These are phyloP conservation scores for Tillus elongatus DNA, from an alignment of 2,888 invertebrate species.

Conservation along the genomic window DNA sequence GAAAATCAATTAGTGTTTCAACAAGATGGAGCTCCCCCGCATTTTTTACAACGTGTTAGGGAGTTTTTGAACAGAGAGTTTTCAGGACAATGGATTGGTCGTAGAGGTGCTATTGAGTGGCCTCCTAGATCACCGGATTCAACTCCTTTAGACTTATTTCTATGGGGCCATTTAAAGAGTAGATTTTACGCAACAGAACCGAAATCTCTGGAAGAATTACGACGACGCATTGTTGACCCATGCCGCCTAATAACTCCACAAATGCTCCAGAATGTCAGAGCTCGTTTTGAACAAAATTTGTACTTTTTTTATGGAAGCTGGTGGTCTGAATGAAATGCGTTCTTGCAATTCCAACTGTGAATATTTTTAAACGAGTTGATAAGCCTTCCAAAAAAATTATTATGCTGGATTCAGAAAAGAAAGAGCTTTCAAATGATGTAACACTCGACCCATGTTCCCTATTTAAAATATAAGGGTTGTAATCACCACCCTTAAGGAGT, in stretches of 20 bases:
- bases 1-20: not conserved
- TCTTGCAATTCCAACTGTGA: too few species aligned
- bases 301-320: not conserved
- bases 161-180: not conserved
- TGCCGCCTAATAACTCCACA: not conserved
- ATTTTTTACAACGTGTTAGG: not conserved
- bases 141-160: not conserved
- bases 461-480: too few species aligned
- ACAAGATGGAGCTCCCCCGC: slow-evolving; percentile 3
- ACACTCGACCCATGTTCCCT: too few species aligned
- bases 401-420: too few species aligned
- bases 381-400: too few species aligned
- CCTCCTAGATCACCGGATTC: not conserved
- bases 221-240: not conserved
- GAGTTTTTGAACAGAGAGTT: not conserved
- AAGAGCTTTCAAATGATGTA: too few species aligned
- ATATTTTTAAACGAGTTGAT: too few species aligned
- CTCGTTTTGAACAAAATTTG: not conserved
- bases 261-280: not conserved
- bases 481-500: too few species aligned
- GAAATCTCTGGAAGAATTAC: slow-evolving; percentile 3
- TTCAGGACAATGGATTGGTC: not conserved
- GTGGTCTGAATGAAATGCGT: too few species aligned
- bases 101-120: not conserved
- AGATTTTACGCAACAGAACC: not conserved